phyloP scores from a whole-genome alignment of 2,797 vertebrate species.

The Alcedo atthis region DNA sequence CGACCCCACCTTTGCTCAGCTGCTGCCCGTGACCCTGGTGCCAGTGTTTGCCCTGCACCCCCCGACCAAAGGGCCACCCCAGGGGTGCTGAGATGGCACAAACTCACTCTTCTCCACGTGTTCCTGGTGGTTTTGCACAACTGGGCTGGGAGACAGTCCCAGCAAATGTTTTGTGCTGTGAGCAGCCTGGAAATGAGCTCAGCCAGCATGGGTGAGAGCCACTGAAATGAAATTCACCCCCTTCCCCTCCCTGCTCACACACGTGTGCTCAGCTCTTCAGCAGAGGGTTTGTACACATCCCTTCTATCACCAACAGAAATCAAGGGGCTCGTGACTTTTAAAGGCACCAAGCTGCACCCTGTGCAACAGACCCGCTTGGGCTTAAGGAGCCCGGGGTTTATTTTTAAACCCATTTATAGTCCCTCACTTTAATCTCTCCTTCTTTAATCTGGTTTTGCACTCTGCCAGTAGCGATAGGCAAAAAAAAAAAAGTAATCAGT shows the following conservation, averaged over 20 bases:
- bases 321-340: rapidly evolving
- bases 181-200: not conserved
- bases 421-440: conserved; percentile 2
- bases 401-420: not conserved
- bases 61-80: not conserved
- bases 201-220: not conserved
- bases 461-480: not conserved
- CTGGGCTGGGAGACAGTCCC: not conserved
- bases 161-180: not conserved
- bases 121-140: not conserved
- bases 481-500: not conserved
- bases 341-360: not conserved
- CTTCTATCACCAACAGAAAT: not conserved
- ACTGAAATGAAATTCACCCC: not conserved
- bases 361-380: rapidly evolving
- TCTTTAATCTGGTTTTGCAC: not conserved
- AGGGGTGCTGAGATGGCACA: not conserved
- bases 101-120: not conserved
- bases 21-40: rapidly evolving
- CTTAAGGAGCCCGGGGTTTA: not conserved
- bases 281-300: not conserved
- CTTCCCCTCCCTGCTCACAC: not conserved
- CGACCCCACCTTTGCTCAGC: not conserved
- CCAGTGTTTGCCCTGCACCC: not conserved
- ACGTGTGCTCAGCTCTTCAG: not conserved